Evolutionary conservation across 2,113 vertebrate species (phyloP).

Genomic region (Potamarius usumacintae): DNA sequence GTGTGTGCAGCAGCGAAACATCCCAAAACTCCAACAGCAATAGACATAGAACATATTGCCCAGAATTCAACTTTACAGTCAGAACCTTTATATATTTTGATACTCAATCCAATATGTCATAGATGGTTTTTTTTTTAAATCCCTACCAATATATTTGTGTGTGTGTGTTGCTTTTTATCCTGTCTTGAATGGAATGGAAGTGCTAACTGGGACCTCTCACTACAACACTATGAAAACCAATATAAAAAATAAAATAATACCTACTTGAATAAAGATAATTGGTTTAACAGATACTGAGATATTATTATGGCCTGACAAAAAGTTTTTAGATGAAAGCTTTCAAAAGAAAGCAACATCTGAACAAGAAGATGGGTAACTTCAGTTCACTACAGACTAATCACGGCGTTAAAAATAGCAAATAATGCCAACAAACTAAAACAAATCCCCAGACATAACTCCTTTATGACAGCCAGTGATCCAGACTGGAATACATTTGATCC

Average conservation of each 20-base stretch:
- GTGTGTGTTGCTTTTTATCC: too few species aligned
- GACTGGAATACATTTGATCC: background rate
- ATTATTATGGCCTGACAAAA: background rate
- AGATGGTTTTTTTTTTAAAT: too few species aligned
- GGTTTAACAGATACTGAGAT: background rate
- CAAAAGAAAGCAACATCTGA: background rate
- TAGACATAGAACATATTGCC: too few species aligned
- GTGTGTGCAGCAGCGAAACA: too few species aligned
- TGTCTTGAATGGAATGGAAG: background rate
- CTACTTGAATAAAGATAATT: background rate
- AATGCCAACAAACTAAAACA: background rate
- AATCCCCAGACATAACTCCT: background rate
- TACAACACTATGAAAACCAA: background rate
- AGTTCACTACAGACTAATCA: background rate
- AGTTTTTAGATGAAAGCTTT: background rate
- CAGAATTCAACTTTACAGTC: too few species aligned
- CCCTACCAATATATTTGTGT: too few species aligned
- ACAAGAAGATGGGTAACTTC: background rate
- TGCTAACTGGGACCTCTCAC: background rate
- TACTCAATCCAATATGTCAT: too few species aligned
- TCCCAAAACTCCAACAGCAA: too few species aligned
- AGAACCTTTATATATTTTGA: too few species aligned
- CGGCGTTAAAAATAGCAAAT: background rate
- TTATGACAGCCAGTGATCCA: background rate
- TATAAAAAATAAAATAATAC: background rate